Conservation (phyloP, 2,113 vertebrate species). For the Carassius auratus region DNA sequence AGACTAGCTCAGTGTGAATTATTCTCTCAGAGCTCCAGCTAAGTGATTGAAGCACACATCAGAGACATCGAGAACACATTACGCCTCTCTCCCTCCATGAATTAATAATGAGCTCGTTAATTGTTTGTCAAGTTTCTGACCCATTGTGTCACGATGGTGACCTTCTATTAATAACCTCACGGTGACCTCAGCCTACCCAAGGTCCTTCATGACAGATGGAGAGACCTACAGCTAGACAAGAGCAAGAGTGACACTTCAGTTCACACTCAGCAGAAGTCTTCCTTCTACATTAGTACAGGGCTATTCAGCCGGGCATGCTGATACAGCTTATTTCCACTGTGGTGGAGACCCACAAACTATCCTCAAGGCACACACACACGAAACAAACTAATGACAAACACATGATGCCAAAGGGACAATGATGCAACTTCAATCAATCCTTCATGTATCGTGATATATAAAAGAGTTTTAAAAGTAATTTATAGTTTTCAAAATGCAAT, state of each 20-base stretch:
- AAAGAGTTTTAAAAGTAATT: neutral
- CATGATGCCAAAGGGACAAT: neutral
- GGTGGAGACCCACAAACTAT: neutral
- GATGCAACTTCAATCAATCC: neutral
- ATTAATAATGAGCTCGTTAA: conserved; percentile 36
- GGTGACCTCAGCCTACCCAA: conserved; percentile 7
- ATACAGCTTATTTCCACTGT: conserved; percentile 18
- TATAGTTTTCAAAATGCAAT: neutral
- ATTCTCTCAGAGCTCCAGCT: conserved; percentile 13
- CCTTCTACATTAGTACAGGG: conserved; percentile 4
- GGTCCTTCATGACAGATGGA: conserved; percentile 9
- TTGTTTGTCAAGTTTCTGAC: conserved; percentile 12
- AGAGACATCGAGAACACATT: conserved; percentile 33
- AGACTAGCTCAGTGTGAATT: conserved; percentile 41
- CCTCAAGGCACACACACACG: neutral
- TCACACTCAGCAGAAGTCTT: conserved; percentile 12
- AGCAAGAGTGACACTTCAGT: neutral
- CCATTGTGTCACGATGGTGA: conserved; percentile 10
- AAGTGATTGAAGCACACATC: conserved; percentile 24
- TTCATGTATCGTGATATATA: neutral
- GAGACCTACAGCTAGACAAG: conserved; percentile 2
- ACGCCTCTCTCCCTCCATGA: conserved; percentile 24
- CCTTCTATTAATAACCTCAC: conserved; percentile 10
- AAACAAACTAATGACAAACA: conserved; percentile 32
- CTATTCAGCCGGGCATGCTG: conserved; percentile 10